Evolutionary conservation across 2,113 vertebrate genomes (phyloP).

Genomic region (Sander lucioperca): DNA sequence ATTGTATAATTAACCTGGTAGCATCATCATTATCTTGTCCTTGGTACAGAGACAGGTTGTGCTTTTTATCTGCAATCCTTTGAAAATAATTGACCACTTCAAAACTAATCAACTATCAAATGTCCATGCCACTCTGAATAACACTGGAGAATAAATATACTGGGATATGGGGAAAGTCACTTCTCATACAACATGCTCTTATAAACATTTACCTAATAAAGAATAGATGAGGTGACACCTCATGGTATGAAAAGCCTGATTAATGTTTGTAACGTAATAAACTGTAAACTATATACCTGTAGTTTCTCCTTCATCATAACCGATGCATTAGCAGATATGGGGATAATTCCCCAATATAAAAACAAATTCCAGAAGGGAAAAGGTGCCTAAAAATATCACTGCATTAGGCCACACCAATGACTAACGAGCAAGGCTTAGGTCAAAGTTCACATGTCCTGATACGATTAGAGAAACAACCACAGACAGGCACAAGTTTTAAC

Average conservation of each 20-base stretch:
- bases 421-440: conserved; percentile 73
- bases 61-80: conserved; percentile 52
- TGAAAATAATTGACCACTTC: conserved; percentile 31
- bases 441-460: conserved; percentile 76
- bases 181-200: conserved; percentile 74
- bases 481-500: conserved; percentile 84
- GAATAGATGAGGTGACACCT: conserved; percentile 44
- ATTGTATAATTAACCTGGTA: conserved; percentile 28
- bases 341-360: conserved; percentile 68
- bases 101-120: conserved; percentile 46
- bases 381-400: conserved; percentile 75
- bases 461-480: conserved; percentile 81
- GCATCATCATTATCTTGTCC: conserved; percentile 11
- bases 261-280: conserved; percentile 32
- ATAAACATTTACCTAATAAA: conserved; percentile 67
- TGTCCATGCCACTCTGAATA: conserved; percentile 71
- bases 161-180: conserved; percentile 50
- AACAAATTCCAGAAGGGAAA: conserved; percentile 73
- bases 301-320: conserved; percentile 43
- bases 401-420: conserved; percentile 75
- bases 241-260: conserved; percentile 60
- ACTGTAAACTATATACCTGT: conserved; percentile 52
- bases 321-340: conserved; percentile 45
- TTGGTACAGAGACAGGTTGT: conserved; percentile 44
- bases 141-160: conserved; percentile 65